Percentiles rank a stretch among this genome's conserved stretches.
These are phyloP conservation scores for Mus caroli DNA, from an alignment of 2,797 vertebrate species.

Conservation along the genomic window DNA sequence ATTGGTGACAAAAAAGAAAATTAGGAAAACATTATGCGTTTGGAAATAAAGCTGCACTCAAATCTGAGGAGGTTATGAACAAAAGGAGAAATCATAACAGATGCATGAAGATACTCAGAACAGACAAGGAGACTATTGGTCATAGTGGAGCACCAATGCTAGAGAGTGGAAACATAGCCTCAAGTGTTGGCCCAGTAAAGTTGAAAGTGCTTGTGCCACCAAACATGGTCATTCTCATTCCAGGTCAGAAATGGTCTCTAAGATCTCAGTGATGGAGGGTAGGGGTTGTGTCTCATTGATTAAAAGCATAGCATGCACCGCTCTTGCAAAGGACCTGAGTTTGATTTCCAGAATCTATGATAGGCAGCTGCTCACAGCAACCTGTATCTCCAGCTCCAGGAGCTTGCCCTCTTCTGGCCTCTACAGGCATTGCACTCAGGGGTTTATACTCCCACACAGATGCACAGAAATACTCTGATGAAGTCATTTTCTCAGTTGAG, in stretches of 20 bases:
- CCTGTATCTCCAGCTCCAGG: no score
- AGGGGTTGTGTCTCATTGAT: not conserved
- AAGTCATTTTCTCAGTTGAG: not conserved
- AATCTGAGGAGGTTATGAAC: not conserved
- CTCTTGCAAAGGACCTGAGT: not conserved
- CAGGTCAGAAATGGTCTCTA: not conserved
- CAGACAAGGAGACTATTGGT: not conserved
- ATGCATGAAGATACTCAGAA: not conserved
- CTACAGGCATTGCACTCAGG: not conserved
- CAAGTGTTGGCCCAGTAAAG: not conserved
- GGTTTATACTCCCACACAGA: not conserved
- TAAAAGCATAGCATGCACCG: not conserved
- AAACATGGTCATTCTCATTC: not conserved
- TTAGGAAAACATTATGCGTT: not conserved
- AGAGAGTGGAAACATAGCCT: not conserved
- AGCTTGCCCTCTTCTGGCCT: not conserved
- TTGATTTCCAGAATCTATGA: not conserved
- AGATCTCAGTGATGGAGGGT: not conserved
- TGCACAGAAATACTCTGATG: not conserved
- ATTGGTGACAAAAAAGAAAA: not conserved
- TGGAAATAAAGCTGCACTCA: slow-evolving; percentile 13
- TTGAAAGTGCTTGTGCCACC: not conserved
- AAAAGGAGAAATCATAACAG: not conserved
- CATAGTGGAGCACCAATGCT: not conserved
- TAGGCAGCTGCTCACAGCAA: not conserved